Percentiles rank a stretch among this genome's conserved stretches.
These are phyloP conservation scores for Lycodopsis pacificus DNA, from an alignment of 2,797 vertebrate genomes.

Conservation along the genomic window DNA sequence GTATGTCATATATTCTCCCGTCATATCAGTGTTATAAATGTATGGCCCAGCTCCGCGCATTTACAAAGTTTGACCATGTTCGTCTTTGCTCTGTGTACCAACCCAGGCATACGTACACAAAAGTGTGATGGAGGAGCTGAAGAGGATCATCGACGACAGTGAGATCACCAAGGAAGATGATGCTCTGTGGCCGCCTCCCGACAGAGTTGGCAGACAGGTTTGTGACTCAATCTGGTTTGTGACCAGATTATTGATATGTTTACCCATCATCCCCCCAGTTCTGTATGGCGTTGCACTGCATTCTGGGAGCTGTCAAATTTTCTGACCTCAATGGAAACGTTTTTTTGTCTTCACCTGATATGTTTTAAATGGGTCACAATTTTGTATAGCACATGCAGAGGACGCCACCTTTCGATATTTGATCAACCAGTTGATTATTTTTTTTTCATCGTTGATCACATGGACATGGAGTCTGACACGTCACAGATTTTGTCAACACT, in stretches of 20 bases:
- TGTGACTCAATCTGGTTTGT: slow-evolving; percentile 41
- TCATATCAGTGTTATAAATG: neutral
- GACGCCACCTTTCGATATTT: neutral
- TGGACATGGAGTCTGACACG: neutral
- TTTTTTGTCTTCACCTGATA: neutral
- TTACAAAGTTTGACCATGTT: neutral
- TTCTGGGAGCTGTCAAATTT: neutral
- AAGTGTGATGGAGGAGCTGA: slow-evolving; percentile 99
- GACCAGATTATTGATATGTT: neutral
- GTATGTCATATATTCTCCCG: neutral
- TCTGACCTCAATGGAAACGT: neutral
- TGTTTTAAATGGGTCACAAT: neutral
- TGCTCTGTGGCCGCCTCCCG: slow-evolving; percentile 96
- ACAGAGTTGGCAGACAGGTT: slow-evolving; percentile 98
- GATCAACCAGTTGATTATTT: neutral
- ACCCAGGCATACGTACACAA: slow-evolving; percentile 97
- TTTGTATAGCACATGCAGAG: neutral
- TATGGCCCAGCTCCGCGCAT: neutral
- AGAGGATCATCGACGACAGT: slow-evolving; percentile 98
- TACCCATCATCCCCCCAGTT: neutral
- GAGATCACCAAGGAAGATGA: slow-evolving; percentile 99
- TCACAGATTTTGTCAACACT: neutral
- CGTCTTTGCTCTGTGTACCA: neutral
- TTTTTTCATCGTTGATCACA: neutral
- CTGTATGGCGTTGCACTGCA: neutral